Base-by-base conservation (phyloP, 2,113 vertebrate genomes). In the Aspiorhynchus laticeps region DNA sequence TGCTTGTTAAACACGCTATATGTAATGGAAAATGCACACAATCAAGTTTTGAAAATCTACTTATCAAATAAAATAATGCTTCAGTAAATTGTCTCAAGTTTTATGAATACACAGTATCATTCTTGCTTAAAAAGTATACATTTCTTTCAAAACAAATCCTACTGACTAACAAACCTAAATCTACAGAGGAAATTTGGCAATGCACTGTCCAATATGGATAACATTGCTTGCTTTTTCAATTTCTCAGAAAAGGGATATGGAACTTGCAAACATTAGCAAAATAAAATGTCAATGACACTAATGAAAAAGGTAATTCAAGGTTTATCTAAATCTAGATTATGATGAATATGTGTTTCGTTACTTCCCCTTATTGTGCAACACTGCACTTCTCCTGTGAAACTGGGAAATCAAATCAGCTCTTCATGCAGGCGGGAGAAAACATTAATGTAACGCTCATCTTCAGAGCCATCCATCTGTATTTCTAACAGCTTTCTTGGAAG, bases 291-390 rank as follows among this genome's bases (percentile, higher is more conserved):
- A 61, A 14, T 11, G 56, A 83, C 17, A 38, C 12, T 43, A 51
- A 33, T 31, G 4, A 67, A 78, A 46, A 24, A 19, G 14, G 0
- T 14, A 31, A 53, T 80, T 15, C 41, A 61, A 26, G 11, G n/a
- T 86, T 79, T 33, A 53, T 33, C 31, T 2, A 75, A 43, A 78
- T 36, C 12, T 0, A 51, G 31, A 43, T 56, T 48, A 4, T 67
- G 88, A 71, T 86, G 88, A 89, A 43, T 79, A 19, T 41, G 56
- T 38, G 76, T 59, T 85, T 80, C 76, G 59, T 75, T n/a, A 67
- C 84, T 89, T 89, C 84, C 88, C 26, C 15, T 59, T 88, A 53
- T 86, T 89, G 43, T 69, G 80, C 26, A 88, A 90, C 38, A 14
- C 24, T 31, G 65, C 48, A 59, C 71, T 83, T 88, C 59, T 81